Percentiles rank a stretch among this genome's conserved stretches.
These are phyloP conservation scores for Drosophila acutilabella DNA, from an alignment of 2,888 invertebrate genomes.

Conservation along the genomic window DNA sequence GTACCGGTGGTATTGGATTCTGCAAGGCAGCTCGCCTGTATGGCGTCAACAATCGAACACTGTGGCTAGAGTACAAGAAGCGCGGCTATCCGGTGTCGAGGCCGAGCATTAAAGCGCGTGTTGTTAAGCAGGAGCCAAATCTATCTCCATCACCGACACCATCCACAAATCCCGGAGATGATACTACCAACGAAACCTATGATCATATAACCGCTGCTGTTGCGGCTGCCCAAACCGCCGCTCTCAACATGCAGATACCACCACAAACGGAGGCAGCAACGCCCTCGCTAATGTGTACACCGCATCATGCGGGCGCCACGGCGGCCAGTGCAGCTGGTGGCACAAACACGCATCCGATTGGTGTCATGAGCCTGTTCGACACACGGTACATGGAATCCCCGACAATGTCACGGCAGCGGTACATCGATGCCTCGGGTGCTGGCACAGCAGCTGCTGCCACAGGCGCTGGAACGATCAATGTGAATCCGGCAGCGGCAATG, in stretches of 20 bases:
- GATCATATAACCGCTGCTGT: conserved; percentile 83
- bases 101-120: conserved; percentile 91
- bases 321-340: conserved; percentile 50
- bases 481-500: conserved; percentile 88
- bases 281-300: conserved; percentile 87
- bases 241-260: conserved; percentile 85
- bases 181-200: conserved; percentile 84
- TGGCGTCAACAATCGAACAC: conserved; percentile 93
- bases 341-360: conserved; percentile 86
- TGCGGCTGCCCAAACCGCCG: conserved; percentile 81
- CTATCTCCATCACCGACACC: conserved; percentile 87
- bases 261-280: conserved; percentile 85
- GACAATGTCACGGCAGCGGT: conserved; percentile 86
- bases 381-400: conserved; percentile 90
- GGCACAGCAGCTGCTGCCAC: conserved; percentile 64
- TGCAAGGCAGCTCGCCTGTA: conserved; percentile 94
- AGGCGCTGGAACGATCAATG: conserved; percentile 84
- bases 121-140: conserved; percentile 88
- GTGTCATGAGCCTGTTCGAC: conserved; percentile 90
- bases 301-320: conserved; percentile 84
- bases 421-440: conserved; percentile 83
- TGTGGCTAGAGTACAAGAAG: conserved; percentile 94
- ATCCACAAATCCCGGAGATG: conserved; percentile 84
- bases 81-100: conserved; percentile 93
- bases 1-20: conserved; percentile 93